phyloP scores from a whole-genome alignment of 53 echinoderm and acorn worm genomes.

The Echinarachnius parma region DNA sequence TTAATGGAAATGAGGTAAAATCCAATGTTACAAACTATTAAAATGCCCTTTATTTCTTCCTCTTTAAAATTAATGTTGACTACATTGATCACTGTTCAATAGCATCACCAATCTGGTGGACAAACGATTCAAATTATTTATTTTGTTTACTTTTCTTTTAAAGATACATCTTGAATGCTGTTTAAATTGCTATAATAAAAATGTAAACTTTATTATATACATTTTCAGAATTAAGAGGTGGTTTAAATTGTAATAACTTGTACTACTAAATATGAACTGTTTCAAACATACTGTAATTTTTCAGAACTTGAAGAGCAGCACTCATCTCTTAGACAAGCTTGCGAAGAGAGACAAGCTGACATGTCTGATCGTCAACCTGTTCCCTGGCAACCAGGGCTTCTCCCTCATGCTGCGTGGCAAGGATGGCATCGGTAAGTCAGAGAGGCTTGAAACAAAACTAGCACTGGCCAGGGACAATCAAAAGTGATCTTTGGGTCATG shows the following conservation, averaged over 20 bases:
- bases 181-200: too few species aligned
- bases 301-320: slow-evolving; percentile 72
- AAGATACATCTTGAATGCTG: too few species aligned
- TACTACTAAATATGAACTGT: background rate
- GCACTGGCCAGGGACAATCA: background rate
- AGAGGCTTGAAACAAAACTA: background rate
- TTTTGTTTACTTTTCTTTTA: too few species aligned
- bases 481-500: too few species aligned
- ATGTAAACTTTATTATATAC: too few species aligned
- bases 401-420: slow-evolving; percentile 81
- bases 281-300: background rate
- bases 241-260: too few species aligned
- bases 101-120: too few species aligned
- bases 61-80: too few species aligned
- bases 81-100: too few species aligned
- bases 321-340: slow-evolving; percentile 88
- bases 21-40: background rate
- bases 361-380: slow-evolving; percentile 88
- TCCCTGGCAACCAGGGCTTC: slow-evolving; percentile 85
- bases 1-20: slow-evolving; percentile 35
- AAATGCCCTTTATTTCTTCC: background rate
- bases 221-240: too few species aligned
- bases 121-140: too few species aligned
- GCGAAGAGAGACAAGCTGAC: slow-evolving; percentile 77
- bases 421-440: slow-evolving; percentile 67